Percentiles rank a stretch among this genome's conserved stretches.
These are phyloP conservation scores for Clarias platycephalus DNA, from an alignment of 2,797 vertebrate species.

Conservation along the genomic window DNA sequence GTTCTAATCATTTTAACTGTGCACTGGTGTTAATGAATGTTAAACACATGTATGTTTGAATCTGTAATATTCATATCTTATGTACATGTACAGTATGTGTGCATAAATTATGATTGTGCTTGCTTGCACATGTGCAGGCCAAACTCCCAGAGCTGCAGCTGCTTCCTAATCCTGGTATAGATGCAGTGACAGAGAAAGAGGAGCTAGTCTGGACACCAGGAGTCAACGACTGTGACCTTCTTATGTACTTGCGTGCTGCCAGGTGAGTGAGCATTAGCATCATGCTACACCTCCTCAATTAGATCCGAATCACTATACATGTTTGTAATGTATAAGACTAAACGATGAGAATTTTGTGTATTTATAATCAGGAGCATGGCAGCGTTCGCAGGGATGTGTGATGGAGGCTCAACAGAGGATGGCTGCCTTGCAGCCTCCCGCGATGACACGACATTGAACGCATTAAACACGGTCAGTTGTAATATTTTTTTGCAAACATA, in stretches of 20 bases:
- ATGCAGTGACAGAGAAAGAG: constrained; percentile 86
- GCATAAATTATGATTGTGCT: constrained; percentile 2
- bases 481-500: not conserved
- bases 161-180: constrained; percentile 77
- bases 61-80: not conserved
- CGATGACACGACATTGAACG: constrained; percentile 97
- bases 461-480: constrained; percentile 88
- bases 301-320: not conserved
- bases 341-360: constrained; percentile 18
- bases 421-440: constrained; percentile 95
- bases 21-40: not conserved
- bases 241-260: constrained; percentile 97
- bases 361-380: constrained; percentile 90
- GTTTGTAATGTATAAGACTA: not conserved
- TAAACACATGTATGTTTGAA: not conserved
- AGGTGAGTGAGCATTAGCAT: constrained; percentile 73
- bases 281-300: constrained; percentile 8
- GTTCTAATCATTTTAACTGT: not conserved
- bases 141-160: constrained; percentile 95
- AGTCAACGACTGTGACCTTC: constrained; percentile 97
- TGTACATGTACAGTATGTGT: not conserved
- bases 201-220: constrained; percentile 97
- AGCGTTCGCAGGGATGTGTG: constrained; percentile 98
- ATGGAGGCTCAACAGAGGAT: constrained; percentile 96
- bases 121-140: constrained; percentile 73